phyloP scores from a whole-genome alignment of 2,888 invertebrate genomes.

The Gonocerus acuteangulatus region DNA sequence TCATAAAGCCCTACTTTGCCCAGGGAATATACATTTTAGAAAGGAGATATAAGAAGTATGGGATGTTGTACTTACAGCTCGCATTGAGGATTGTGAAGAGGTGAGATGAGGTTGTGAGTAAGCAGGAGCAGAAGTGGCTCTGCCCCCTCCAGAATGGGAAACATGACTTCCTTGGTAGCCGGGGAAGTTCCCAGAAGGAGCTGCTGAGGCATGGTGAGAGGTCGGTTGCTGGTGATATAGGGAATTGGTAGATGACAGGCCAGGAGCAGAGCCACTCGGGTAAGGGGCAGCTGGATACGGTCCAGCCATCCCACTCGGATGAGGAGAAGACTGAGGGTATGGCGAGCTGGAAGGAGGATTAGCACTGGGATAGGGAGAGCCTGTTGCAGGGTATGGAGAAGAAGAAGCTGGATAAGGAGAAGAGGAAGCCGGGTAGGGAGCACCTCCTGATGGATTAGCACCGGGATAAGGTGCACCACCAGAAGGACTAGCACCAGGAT shows the following conservation, averaged over 20 bases:
- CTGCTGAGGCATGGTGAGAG: constrained; percentile 35
- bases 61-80: constrained; percentile 16
- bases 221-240: constrained; percentile 36
- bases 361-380: constrained; percentile 10
- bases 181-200: constrained; percentile 30
- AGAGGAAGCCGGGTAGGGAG: constrained; percentile 33
- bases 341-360: constrained; percentile 40
- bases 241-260: constrained; percentile 22
- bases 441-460: constrained; percentile 26
- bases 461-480: constrained; percentile 18
- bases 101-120: constrained; percentile 27
- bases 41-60: not conserved
- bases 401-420: constrained; percentile 11
- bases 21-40: too few relatives aligned
- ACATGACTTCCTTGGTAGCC: constrained; percentile 31
- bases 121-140: constrained; percentile 28
- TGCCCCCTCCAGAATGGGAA: constrained; percentile 29
- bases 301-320: constrained; percentile 32
- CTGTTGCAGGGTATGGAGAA: constrained; percentile 23
- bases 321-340: constrained; percentile 32
- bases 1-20: too few relatives aligned
- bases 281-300: constrained; percentile 24
- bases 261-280: constrained; percentile 24
- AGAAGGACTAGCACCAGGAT: constrained; percentile 30
- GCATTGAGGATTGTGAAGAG: constrained; percentile 28